Conservation (phyloP, 2,113 vertebrate species). For the Paracanthobrama guichenoti region DNA sequence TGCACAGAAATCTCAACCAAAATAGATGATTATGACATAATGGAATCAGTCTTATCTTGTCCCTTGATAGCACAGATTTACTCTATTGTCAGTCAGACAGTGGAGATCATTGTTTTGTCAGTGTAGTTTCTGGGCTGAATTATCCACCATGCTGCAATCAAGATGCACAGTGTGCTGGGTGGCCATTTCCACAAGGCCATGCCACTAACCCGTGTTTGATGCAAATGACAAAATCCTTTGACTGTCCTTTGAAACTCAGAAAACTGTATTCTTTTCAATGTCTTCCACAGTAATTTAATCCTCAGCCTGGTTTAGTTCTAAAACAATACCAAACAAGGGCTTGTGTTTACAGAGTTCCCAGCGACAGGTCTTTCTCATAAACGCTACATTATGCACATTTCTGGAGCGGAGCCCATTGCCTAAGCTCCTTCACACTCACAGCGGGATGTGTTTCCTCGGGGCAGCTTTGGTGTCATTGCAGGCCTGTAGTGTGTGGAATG, state of each 20-base stretch:
- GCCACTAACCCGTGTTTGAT: neutral
- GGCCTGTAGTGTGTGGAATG: slow-evolving; percentile 47
- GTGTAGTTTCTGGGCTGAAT: slow-evolving; percentile 6
- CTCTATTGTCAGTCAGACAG: neutral
- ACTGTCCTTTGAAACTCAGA: slow-evolving; percentile 3
- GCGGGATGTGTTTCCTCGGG: slow-evolving; percentile 27
- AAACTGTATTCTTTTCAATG: neutral
- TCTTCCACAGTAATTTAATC: neutral
- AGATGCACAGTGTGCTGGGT: slow-evolving; percentile 3
- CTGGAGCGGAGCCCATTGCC: slow-evolving; percentile 22
- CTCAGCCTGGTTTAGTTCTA: neutral
- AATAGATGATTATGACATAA: slow-evolving; percentile 24
- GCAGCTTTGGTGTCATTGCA: slow-evolving; percentile 50
- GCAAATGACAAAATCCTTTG: neutral
- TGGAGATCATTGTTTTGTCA: neutral
- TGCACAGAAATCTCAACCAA: neutral
- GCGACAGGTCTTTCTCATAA: slow-evolving; percentile 29
- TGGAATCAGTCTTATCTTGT: slow-evolving; percentile 21
- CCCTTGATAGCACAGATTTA: neutral
- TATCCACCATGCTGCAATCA: slow-evolving; percentile 16
- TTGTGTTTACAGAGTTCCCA: slow-evolving; percentile 12
- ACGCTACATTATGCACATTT: slow-evolving; percentile 29
- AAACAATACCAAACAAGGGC: slow-evolving; percentile 30
- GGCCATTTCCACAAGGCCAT: neutral
- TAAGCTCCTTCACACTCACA: slow-evolving; percentile 28